A percentile compares a stretch with the other conserved stretches of the same genome.
Conservation (phyloP, 1,140 invertebrate species). For the Chionoecetes opilio region DNA sequence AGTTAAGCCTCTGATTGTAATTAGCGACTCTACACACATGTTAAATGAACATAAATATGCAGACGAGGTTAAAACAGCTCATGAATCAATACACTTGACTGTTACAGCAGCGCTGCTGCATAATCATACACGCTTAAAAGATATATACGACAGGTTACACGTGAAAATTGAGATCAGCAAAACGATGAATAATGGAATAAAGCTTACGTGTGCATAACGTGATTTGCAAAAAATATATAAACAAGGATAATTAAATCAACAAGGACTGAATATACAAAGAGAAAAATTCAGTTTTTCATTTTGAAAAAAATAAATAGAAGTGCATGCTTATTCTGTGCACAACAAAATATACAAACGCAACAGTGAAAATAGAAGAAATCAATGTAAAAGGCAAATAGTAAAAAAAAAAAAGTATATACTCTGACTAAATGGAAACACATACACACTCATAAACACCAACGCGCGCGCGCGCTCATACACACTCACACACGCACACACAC, state of each 20-base stretch:
- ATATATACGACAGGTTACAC: neutral
- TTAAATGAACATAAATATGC: conserved; percentile 4
- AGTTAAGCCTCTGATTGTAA: neutral
- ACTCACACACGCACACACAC: no score
- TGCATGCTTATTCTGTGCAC: neutral
- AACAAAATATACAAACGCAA: neutral
- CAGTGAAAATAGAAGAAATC: neutral
- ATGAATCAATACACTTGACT: neutral
- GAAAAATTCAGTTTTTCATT: no score
- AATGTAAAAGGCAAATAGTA: neutral
- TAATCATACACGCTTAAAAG: neutral
- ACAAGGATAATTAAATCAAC: neutral
- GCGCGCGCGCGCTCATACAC: no score
- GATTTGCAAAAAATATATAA: neutral
- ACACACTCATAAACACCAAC: no score
- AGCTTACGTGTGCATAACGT: neutral
- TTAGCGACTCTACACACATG: neutral
- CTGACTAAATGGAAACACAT: no score
- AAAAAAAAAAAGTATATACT: no score
- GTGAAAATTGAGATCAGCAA: neutral
- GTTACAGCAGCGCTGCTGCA: neutral
- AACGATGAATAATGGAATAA: neutral
- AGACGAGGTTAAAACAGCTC: neutral
- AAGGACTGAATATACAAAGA: neutral
- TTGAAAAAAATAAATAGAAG: no score